A percentile compares a stretch with the other conserved stretches of the same genome.
These are phyloP conservation scores for Drosophila asahinai DNA, from an alignment of 1,140 invertebrate genomes.

Conservation along the genomic window DNA sequence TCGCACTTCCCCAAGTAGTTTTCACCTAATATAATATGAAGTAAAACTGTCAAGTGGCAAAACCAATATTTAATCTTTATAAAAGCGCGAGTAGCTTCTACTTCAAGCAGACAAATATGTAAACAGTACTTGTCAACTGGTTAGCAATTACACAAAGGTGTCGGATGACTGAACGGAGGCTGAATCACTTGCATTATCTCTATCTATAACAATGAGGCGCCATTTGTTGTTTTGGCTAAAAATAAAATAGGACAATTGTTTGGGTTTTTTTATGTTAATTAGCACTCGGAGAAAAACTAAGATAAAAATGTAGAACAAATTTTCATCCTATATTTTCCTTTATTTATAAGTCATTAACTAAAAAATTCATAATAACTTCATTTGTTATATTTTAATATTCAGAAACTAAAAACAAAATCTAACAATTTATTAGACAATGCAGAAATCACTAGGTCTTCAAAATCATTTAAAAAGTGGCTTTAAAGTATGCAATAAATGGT, in stretches of 20 bases:
- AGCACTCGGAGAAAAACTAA: not conserved
- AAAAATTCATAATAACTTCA: too few relatives aligned
- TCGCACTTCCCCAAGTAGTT: not conserved
- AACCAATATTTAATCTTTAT: not conserved
- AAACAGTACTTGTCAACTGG: constrained; percentile 14
- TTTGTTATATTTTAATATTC: too few relatives aligned
- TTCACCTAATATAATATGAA: not conserved
- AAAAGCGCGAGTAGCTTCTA: not conserved
- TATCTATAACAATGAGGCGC: not conserved
- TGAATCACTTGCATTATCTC: constrained; percentile 6
- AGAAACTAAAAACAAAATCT: too few relatives aligned
- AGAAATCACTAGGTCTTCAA: too few relatives aligned
- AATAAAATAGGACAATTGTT: not conserved
- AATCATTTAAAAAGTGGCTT: too few relatives aligned
- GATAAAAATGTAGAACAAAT: not conserved
- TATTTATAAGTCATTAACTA: too few relatives aligned
- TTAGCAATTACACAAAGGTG: constrained; percentile 21
- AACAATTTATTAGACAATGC: too few relatives aligned
- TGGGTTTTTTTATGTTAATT: too few relatives aligned
- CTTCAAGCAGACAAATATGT: not conserved
- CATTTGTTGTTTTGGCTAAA: not conserved
- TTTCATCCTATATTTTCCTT: too few relatives aligned
- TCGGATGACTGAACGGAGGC: constrained; percentile 21
- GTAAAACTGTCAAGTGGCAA: not conserved
- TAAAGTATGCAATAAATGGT: too few relatives aligned